Evolutionary conservation across 37 sponge, comb jelly and placozoan genomes (phyloP).

Genomic region (Crambe crambe): DNA sequence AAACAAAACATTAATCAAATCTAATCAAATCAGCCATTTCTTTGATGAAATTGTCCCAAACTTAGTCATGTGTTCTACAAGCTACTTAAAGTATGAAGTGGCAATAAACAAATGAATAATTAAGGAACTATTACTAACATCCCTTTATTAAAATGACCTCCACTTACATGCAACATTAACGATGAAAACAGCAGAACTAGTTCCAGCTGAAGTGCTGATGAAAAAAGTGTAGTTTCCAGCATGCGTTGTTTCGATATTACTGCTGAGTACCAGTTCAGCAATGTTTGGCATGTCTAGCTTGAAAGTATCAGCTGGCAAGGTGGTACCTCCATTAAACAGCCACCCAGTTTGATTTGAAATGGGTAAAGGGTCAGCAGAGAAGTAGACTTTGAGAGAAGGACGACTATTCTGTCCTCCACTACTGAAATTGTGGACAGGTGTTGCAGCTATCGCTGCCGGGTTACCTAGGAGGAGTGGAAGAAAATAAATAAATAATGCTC

Average conservation of each 20-base stretch:
- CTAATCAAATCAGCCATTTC: too few relatives aligned
- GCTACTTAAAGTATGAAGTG: too few relatives aligned
- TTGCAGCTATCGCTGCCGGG: background rate
- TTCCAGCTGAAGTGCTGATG: conserved; percentile 34
- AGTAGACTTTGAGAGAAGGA: background rate
- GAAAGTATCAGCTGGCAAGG: background rate
- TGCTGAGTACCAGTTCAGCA: background rate
- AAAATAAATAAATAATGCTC: too few relatives aligned
- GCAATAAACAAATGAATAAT: too few relatives aligned
- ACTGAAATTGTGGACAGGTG: background rate
- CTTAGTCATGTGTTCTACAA: too few relatives aligned
- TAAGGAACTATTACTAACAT: too few relatives aligned
- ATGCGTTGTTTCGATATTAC: background rate
- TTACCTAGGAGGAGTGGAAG: background rate
- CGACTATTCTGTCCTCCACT: background rate
- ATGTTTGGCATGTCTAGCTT: background rate
- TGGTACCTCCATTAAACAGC: background rate
- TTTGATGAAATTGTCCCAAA: too few relatives aligned
- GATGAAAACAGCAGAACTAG: background rate
- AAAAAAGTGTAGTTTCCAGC: conserved; percentile 14
- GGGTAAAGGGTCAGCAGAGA: background rate
- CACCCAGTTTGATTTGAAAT: background rate
- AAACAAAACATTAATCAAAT: too few relatives aligned
- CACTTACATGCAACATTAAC: conserved; percentile 17
- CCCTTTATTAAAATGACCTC: too few relatives aligned